phyloP scores from a whole-genome alignment of 2,888 invertebrate species.

The Corythucha ciliata region DNA sequence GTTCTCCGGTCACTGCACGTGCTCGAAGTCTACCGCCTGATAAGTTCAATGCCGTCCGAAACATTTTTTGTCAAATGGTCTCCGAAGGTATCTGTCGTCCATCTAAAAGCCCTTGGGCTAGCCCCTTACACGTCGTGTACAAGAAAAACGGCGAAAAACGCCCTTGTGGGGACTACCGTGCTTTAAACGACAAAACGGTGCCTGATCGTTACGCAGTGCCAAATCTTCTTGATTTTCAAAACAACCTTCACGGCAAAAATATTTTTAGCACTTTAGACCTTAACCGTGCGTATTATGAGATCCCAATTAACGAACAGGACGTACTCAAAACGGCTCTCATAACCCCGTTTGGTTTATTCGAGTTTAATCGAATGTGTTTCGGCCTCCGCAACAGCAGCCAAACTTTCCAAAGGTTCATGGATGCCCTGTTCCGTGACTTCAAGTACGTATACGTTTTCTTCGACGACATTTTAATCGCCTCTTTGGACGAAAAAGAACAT shows the following conservation, averaged over 20 bases:
- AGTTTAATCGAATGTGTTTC: constrained; percentile 31
- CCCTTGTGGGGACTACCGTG: constrained; percentile 37
- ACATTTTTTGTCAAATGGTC: constrained; percentile 38
- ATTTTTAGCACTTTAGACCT: constrained; percentile 39
- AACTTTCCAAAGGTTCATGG: constrained; percentile 35
- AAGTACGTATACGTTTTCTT: constrained; percentile 34
- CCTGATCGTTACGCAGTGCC: constrained; percentile 39
- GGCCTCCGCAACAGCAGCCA: constrained; percentile 32
- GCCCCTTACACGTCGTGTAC: constrained; percentile 35
- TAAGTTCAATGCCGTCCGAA: constrained; percentile 37
- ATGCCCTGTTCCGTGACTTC: constrained; percentile 1
- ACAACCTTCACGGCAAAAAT: constrained; percentile 31
- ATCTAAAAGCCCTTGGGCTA: constrained; percentile 40
- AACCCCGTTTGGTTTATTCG: constrained; percentile 41
- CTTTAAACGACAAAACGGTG: constrained; percentile 34
- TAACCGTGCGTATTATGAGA: constrained; percentile 40
- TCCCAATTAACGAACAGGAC: constrained; percentile 37
- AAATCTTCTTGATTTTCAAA: constrained; percentile 37
- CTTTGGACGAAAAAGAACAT: constrained; percentile 30
- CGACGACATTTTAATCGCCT: constrained; percentile 37
- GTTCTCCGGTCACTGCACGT: constrained; percentile 37
- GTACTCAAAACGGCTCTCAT: constrained; percentile 25
- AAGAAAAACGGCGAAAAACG: constrained; percentile 38
- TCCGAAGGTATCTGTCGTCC: constrained; percentile 41
- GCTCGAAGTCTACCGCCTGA: constrained; percentile 32